phyloP scores from a whole-genome alignment of 1,140 invertebrate genomes.

The Meloidogyne exigua region DNA sequence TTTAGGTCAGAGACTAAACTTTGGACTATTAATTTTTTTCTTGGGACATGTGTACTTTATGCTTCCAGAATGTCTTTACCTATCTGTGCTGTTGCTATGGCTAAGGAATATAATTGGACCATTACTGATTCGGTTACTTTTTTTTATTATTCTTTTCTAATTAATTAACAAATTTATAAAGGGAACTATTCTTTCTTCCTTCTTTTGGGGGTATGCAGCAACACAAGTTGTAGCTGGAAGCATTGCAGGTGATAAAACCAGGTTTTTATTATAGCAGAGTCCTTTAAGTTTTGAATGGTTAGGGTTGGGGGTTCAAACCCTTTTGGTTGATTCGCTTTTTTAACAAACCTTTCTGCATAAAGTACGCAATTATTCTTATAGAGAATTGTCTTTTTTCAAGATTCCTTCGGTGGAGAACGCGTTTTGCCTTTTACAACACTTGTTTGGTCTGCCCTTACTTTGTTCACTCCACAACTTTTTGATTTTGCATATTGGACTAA shows the following conservation, averaged over 20 bases:
- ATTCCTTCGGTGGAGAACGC: slow-evolving; percentile 72
- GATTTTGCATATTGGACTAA: slow-evolving; percentile 68
- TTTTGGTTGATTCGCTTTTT: slow-evolving; percentile 60
- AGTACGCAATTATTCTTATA: too few relatives aligned
- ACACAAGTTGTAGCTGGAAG: slow-evolving; percentile 71
- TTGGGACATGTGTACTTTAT: slow-evolving; percentile 73
- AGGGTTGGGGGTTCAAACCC: not conserved
- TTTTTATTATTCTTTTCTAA: not conserved
- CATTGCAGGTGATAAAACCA: not conserved
- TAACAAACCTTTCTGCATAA: slow-evolving; percentile 68
- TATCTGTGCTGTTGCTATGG: slow-evolving; percentile 71
- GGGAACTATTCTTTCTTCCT: slow-evolving; percentile 73
- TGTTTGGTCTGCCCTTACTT: slow-evolving; percentile 73
- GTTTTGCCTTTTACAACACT: slow-evolving; percentile 71
- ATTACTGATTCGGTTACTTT: slow-evolving; percentile 70
- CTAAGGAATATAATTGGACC: slow-evolving; percentile 73
- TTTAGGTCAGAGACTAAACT: slow-evolving; percentile 65
- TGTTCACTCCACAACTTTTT: slow-evolving; percentile 72
- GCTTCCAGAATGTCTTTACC: slow-evolving; percentile 73
- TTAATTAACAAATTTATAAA: slow-evolving; percentile 35
- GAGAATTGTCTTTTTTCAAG: slow-evolving; percentile 66
- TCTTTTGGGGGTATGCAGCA: slow-evolving; percentile 77
- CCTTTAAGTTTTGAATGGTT: too few relatives aligned
- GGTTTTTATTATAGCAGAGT: too few relatives aligned
- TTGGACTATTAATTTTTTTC: slow-evolving; percentile 72